Evolutionary conservation across 2,888 invertebrate species (phyloP).

Genomic region (Anthophora plumipes): DNA sequence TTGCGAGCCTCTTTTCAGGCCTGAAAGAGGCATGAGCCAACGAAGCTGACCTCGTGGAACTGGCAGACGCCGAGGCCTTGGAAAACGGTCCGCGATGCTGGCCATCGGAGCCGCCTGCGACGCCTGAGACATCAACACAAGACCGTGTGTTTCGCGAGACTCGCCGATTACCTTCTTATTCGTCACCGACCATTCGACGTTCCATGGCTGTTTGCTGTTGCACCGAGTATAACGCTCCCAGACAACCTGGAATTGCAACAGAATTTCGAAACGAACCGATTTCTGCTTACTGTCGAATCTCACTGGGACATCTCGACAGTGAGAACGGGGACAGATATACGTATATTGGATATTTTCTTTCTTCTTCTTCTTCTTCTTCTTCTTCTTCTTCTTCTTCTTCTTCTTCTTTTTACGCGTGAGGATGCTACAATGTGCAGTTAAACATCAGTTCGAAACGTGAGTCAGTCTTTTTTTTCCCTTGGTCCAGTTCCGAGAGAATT

Average conservation of each 20-base stretch:
- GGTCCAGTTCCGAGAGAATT: too few relatives aligned
- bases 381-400: too few relatives aligned
- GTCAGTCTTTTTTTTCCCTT: too few relatives aligned
- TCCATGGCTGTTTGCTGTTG: too few relatives aligned
- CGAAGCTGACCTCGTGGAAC: slow-evolving; percentile 72
- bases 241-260: slow-evolving; percentile 4
- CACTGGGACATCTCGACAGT: slow-evolving; percentile 14
- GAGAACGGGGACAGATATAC: too few relatives aligned
- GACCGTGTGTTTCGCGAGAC: slow-evolving; percentile 42
- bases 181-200: slow-evolving; percentile 20
- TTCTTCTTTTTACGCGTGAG: too few relatives aligned
- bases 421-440: too few relatives aligned
- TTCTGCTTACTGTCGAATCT: slow-evolving; percentile 3
- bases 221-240: too few relatives aligned
- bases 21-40: slow-evolving; percentile 72
- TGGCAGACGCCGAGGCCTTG: slow-evolving; percentile 64
- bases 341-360: too few relatives aligned
- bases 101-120: slow-evolving; percentile 10
- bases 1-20: slow-evolving; percentile 73
- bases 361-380: too few relatives aligned
- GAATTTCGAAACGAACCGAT: slow-evolving; percentile 17
- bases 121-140: slow-evolving; percentile 43
- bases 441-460: too few relatives aligned
- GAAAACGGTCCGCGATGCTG: slow-evolving; percentile 58
- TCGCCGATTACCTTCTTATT: slow-evolving; percentile 45